Evolutionary conservation across 2,113 vertebrate genomes (phyloP), one percentile per base, ranked within the genome.

Genomic region (Lepus americanus): DNA sequence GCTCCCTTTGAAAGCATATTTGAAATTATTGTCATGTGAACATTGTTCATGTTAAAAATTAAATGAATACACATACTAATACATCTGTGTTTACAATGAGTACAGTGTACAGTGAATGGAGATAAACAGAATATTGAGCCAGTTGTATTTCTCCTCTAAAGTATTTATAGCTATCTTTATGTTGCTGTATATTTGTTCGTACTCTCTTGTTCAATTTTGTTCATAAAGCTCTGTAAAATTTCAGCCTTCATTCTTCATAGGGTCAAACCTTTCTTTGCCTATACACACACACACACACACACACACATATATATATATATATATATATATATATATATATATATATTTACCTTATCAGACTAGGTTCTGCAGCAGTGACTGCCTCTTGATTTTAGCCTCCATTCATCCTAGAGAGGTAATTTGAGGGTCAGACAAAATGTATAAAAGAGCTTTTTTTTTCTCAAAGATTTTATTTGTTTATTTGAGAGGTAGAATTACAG

Each of bases 1-100:
- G 63, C 44, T 83, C 23, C 59, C 73, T 82, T 82, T 82, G 82
- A 69, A 89, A 95, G 88, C 7, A 49, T 55, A 22, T 94, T 87
- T 55, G 92, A 76, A 91, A 70, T 70, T 63, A 70, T 55, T 95
- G 92, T 93, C 53, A 51, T 27, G 53, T 55, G 19, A 66, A 36
- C 61, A 51, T 3, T 76, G 12, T 78, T 3, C 9, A 16, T 95
- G 95, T 95, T 73, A 84, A 76, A 93, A 77, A 22, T 82, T 36
- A 49, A 67, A 61, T 51, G 19, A 85, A 73, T 66, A 5, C 19
- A 66, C 11, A 83, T 0, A 82, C 55, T 23, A 93, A 25, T 36
- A 39, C 67, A 83, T 36, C 59, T 80, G 6, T 79, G 83, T 90
- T 92, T 85, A 77, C 3, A 81, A 39, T n/a, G 12, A 87, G 23